phyloP scores from a whole-genome alignment of 2,113 vertebrate species.

The Oxygymnocypris stewartii region DNA sequence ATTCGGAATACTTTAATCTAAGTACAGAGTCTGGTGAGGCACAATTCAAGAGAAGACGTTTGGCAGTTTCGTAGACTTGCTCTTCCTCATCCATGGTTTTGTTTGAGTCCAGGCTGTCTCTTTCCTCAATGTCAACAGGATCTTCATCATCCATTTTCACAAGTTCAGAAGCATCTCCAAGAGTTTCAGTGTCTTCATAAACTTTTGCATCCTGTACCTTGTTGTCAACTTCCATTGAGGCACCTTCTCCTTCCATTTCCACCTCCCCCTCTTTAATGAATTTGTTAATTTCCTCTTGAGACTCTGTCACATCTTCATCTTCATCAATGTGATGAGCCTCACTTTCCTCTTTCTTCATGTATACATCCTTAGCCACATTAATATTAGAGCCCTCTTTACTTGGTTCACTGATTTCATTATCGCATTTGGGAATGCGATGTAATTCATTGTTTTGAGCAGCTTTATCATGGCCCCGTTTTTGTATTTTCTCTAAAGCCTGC shows the following conservation, averaged over 20 bases:
- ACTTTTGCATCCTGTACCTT: slow-evolving; percentile 34
- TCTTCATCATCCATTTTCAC: slow-evolving; percentile 41
- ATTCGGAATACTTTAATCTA: slow-evolving; percentile 68
- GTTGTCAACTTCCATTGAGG: slow-evolving; percentile 42
- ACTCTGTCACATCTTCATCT: slow-evolving; percentile 26
- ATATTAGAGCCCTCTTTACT: neutral
- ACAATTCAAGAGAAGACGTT: slow-evolving; percentile 72
- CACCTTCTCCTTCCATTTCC: neutral
- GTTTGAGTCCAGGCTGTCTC: slow-evolving; percentile 14
- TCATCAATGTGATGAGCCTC: neutral
- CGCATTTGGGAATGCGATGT: neutral
- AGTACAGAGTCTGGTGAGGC: slow-evolving; percentile 74
- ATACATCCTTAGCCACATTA: neutral
- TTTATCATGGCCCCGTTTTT: slow-evolving; percentile 15
- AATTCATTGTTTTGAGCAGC: slow-evolving; percentile 18
- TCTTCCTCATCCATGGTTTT: slow-evolving; percentile 64
- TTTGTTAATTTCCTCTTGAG: neutral
- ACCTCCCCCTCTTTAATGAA: neutral
- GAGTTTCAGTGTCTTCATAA: slow-evolving; percentile 31
- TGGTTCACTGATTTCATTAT: neutral
- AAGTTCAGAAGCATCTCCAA: neutral
- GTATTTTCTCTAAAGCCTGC: slow-evolving; percentile 67
- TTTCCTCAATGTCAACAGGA: slow-evolving; percentile 47
- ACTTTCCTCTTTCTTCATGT: neutral
- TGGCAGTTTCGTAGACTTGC: slow-evolving; percentile 68